phyloP scores from a whole-genome alignment of 2,888 invertebrate species.

The Trissoscelio sp. region DNA sequence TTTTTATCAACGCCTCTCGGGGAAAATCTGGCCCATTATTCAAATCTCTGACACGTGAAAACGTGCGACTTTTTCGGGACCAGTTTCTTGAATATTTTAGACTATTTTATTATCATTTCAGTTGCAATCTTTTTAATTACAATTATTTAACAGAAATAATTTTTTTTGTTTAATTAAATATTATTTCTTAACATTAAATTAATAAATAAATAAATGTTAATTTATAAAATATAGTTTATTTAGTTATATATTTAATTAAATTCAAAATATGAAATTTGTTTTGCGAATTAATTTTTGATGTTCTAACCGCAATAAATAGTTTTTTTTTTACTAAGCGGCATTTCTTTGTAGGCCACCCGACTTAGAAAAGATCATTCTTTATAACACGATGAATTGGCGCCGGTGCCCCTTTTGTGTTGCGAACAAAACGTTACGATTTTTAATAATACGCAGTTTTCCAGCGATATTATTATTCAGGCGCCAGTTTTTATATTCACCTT shows the following conservation, averaged over 20 bases:
- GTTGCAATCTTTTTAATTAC: too few species aligned
- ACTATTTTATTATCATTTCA: too few species aligned
- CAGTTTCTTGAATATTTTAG: neutral
- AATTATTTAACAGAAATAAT: too few species aligned
- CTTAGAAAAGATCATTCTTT: conserved; percentile 14
- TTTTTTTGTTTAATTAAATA: too few species aligned
- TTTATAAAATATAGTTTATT: too few species aligned
- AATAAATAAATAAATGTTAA: too few species aligned
- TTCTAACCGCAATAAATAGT: conserved; percentile 6
- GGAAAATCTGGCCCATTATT: conserved; percentile 39
- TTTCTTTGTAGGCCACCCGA: conserved; percentile 5
- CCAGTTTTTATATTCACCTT: too few species aligned
- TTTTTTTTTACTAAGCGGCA: conserved; percentile 7
- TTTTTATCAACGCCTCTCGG: conserved; percentile 36
- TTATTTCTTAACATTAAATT: too few species aligned
- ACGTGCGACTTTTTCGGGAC: conserved; percentile 9
- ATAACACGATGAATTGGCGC: conserved; percentile 29
- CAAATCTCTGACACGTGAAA: conserved; percentile 1
- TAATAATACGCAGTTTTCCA: conserved; percentile 35
- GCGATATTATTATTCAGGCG: conserved; percentile 17
- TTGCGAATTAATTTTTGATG: too few species aligned
- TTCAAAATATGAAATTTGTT: too few species aligned
- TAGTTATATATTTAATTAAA: too few species aligned
- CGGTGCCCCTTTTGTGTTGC: neutral
- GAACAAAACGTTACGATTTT: conserved; percentile 17